Conservation (phyloP, 1,140 invertebrate species). For the Bemisia tabaci region DNA sequence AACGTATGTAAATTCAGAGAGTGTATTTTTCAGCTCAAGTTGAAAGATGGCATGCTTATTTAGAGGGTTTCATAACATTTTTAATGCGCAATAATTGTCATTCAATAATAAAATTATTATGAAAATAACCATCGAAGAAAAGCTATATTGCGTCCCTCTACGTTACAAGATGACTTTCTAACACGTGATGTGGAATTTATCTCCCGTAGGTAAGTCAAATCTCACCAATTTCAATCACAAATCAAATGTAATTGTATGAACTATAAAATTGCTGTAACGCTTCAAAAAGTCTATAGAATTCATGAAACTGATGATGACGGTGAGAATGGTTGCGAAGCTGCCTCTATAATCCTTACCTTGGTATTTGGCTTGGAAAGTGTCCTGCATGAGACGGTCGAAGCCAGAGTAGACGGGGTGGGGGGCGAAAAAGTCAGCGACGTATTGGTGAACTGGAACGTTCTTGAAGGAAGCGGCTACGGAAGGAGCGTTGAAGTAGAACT, state of each 20-base stretch:
- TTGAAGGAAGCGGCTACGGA: conserved; percentile 29
- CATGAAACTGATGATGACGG: background rate
- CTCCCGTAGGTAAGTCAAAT: no score
- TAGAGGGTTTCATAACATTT: background rate
- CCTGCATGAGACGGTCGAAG: conserved; percentile 29
- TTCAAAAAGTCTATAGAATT: background rate
- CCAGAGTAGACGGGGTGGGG: conserved; percentile 32
- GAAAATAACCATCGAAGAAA: no score
- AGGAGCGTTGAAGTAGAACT: conserved; percentile 32
- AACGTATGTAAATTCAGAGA: background rate
- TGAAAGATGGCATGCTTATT: background rate
- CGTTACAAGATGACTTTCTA: background rate
- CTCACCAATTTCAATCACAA: background rate
- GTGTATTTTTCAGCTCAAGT: background rate
- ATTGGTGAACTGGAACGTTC: conserved; percentile 29
- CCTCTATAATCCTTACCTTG: background rate
- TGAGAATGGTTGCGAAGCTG: no score
- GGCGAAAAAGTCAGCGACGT: conserved; percentile 27
- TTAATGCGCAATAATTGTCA: no score
- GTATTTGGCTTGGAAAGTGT: conserved; percentile 21
- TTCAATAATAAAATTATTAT: no score
- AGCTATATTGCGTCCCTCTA: background rate
- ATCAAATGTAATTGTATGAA: background rate
- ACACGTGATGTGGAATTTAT: background rate
- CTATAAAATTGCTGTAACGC: background rate